phyloP scores from a whole-genome alignment of 2,113 vertebrate species.

The Procavia capensis region DNA sequence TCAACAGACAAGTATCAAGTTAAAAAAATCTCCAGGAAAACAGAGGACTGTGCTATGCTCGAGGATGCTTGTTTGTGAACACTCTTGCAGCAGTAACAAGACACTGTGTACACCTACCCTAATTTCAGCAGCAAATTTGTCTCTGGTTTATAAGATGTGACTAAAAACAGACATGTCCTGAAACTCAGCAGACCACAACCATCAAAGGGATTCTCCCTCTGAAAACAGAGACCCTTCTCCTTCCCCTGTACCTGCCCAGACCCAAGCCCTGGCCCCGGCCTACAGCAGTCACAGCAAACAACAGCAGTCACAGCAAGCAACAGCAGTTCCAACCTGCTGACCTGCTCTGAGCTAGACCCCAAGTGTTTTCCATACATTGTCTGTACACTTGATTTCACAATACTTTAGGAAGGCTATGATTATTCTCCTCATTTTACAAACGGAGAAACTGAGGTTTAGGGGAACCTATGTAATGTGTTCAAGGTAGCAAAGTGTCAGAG shows the following conservation, averaged over 20 bases:
- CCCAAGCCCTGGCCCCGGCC: not conserved
- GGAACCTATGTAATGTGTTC: not conserved
- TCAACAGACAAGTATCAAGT: not conserved
- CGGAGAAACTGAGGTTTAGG: not conserved
- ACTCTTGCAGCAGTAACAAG: not conserved
- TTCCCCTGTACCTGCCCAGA: not conserved
- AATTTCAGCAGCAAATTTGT: not conserved
- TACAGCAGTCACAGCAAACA: not conserved
- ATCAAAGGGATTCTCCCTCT: not conserved
- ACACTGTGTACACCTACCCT: accelerated
- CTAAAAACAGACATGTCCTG: not conserved
- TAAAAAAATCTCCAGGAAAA: not conserved
- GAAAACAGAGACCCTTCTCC: not conserved
- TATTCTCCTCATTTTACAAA: not conserved
- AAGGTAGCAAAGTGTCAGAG: not conserved
- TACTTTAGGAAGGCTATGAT: too few species aligned
- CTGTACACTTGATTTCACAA: not conserved
- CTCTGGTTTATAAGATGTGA: slow-evolving; percentile 4
- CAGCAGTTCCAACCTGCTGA: not conserved
- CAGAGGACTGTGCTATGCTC: not conserved
- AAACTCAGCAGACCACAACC: not conserved
- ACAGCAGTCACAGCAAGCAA: not conserved
- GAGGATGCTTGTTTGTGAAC: not conserved
- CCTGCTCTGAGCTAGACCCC: not conserved
- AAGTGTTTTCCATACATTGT: not conserved